phyloP scores from a whole-genome alignment of 2,113 vertebrate species.

The Dipodomys ordii region DNA sequence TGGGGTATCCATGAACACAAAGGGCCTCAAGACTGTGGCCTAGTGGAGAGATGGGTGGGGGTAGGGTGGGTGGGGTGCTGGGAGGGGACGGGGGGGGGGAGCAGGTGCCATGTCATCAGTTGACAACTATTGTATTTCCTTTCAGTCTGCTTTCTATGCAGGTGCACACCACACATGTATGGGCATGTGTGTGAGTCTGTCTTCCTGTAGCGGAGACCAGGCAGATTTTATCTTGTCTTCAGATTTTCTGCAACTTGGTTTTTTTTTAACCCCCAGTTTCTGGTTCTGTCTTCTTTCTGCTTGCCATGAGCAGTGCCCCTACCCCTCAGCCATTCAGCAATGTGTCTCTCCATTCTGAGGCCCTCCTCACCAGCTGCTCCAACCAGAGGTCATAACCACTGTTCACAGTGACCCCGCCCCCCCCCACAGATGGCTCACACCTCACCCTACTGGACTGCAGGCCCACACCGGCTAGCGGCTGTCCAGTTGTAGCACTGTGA shows the following conservation, averaged over 20 bases:
- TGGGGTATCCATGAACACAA: accelerated
- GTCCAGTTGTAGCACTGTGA: accelerated
- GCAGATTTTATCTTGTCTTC: background rate
- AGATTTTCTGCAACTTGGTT: background rate
- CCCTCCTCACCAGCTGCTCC: background rate
- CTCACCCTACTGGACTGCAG: accelerated
- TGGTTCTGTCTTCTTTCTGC: background rate
- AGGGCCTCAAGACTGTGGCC: background rate
- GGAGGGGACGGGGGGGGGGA: background rate
- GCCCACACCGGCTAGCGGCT: background rate
- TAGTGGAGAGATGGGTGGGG: too few species aligned
- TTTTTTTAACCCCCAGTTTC: background rate
- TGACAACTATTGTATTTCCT: background rate
- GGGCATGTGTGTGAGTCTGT: background rate
- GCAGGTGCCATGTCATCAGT: background rate
- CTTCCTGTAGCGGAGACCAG: accelerated
- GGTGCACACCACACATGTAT: accelerated
- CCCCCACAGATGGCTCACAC: accelerated
- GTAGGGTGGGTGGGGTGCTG: background rate
- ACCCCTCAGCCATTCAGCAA: background rate
- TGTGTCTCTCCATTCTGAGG: background rate
- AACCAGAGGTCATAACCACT: accelerated
- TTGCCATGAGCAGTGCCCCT: too few species aligned
- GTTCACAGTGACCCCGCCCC: accelerated
- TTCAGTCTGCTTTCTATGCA: background rate